Conservation (phyloP, 2,888 invertebrate species). For the Oxyscelio sp. region DNA sequence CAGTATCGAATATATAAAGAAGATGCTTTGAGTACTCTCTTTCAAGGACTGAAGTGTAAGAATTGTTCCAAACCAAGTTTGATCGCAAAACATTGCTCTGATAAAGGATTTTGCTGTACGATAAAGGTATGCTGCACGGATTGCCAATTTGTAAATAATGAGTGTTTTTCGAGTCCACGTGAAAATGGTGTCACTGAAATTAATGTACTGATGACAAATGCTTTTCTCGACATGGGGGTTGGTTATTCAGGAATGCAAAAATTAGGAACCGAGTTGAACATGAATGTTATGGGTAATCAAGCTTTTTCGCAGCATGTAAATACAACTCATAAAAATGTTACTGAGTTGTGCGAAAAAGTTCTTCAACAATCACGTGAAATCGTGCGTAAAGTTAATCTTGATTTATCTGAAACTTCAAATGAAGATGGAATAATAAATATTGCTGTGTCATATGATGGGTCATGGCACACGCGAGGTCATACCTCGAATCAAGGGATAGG, state of each 20-base stretch:
- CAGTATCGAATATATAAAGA: slow-evolving; percentile 15
- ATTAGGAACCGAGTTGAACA: slow-evolving; percentile 21
- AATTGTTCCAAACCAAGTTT: slow-evolving; percentile 23
- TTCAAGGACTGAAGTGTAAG: slow-evolving; percentile 18
- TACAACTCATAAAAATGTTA: background rate
- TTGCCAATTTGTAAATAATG: slow-evolving; percentile 11
- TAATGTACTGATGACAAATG: slow-evolving; percentile 21
- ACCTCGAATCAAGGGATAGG: slow-evolving; percentile 18
- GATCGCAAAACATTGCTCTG: background rate
- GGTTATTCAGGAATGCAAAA: slow-evolving; percentile 30
- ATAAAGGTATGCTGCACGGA: background rate
- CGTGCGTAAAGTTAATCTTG: background rate
- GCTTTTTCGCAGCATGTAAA: slow-evolving; percentile 10
- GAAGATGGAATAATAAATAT: slow-evolving; percentile 8
- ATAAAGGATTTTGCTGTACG: background rate
- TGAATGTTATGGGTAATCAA: slow-evolving; percentile 5
- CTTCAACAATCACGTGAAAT: background rate
- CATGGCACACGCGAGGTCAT: slow-evolving; percentile 32
- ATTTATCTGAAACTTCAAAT: background rate
- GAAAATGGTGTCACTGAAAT: slow-evolving; percentile 5
- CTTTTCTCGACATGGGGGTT: slow-evolving; percentile 19
- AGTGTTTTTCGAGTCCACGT: slow-evolving; percentile 15
- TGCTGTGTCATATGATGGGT: slow-evolving; percentile 20
- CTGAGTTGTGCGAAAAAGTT: slow-evolving; percentile 4
- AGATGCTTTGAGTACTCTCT: background rate